Conservation (phyloP, 2,888 invertebrate species). For the Ochropleura plecta region DNA sequence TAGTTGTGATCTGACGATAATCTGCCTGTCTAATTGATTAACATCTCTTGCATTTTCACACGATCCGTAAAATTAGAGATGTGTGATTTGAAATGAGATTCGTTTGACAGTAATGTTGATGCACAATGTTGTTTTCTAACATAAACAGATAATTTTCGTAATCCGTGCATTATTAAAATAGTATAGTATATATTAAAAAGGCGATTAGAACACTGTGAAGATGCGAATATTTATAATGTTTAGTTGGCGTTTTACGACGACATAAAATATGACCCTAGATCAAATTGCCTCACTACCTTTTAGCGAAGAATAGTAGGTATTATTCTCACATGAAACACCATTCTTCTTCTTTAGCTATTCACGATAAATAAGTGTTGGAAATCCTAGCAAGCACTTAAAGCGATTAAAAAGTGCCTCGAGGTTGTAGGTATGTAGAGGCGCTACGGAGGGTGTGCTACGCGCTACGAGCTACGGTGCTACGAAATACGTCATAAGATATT, state of each 20-base stretch:
- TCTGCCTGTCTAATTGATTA: constrained; percentile 75
- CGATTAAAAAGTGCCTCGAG: constrained; percentile 85
- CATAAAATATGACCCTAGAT: constrained; percentile 50
- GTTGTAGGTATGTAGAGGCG: constrained; percentile 70
- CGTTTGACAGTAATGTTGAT: background rate
- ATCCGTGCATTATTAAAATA: too few species aligned
- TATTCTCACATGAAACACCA: constrained; percentile 74
- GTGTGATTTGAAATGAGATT: background rate
- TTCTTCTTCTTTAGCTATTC: constrained; percentile 82
- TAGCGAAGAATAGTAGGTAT: constrained; percentile 65
- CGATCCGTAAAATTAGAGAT: constrained; percentile 44
- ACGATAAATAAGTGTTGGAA: constrained; percentile 83
- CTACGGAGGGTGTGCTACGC: constrained; percentile 70
- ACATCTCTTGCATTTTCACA: constrained; percentile 71
- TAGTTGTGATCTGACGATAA: constrained; percentile 73
- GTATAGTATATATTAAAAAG: background rate
- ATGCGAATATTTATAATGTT: constrained; percentile 4
- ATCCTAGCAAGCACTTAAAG: constrained; percentile 87
- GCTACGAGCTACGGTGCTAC: constrained; percentile 53
- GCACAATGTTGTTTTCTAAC: background rate
- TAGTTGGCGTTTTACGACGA: constrained; percentile 7
- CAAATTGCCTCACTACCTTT: constrained; percentile 62
- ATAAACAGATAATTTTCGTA: background rate
- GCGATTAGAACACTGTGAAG: background rate
- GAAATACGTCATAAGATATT: constrained; percentile 50